These are phyloP conservation scores for Boulengeromyrus knoepffleri DNA, from an alignment of 2,113 vertebrate species.

Conservation along the genomic window DNA sequence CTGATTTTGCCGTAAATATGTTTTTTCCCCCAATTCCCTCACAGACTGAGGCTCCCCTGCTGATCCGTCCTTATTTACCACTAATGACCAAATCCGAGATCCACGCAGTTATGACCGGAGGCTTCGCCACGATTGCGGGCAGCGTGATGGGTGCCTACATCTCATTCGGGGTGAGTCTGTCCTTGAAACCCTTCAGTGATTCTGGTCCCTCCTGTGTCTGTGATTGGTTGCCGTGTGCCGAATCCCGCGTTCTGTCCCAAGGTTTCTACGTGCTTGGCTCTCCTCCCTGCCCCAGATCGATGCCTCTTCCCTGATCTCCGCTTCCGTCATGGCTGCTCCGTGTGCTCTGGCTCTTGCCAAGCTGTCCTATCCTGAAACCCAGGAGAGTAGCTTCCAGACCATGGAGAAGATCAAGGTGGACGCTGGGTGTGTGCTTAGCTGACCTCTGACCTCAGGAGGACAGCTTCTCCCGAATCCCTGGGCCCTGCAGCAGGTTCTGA, in stretches of 20 bases:
- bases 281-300: slow-evolving; percentile 68
- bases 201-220: neutral
- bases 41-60: slow-evolving; percentile 81
- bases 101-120: slow-evolving; percentile 85
- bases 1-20: neutral
- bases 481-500: neutral
- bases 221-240: neutral
- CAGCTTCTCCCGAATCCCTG: neutral
- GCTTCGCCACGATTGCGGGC: slow-evolving; percentile 89
- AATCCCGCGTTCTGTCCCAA: neutral
- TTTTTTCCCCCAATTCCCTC: slow-evolving; percentile 2
- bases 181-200: neutral
- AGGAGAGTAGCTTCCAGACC: slow-evolving; percentile 68
- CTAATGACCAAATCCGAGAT: slow-evolving; percentile 89
- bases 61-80: slow-evolving; percentile 78
- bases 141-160: slow-evolving; percentile 92
- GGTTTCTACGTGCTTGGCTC: neutral
- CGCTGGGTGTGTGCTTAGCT: slow-evolving; percentile 50
- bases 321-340: slow-evolving; percentile 93
- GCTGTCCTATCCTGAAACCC: slow-evolving; percentile 81
- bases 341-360: slow-evolving; percentile 87
- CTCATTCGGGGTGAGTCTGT: slow-evolving; percentile 76
- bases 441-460: neutral
- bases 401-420: slow-evolving; percentile 55
- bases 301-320: slow-evolving; percentile 74